Conservation (phyloP, 2,113 vertebrate species). For the Tragelaphus scriptus region DNA sequence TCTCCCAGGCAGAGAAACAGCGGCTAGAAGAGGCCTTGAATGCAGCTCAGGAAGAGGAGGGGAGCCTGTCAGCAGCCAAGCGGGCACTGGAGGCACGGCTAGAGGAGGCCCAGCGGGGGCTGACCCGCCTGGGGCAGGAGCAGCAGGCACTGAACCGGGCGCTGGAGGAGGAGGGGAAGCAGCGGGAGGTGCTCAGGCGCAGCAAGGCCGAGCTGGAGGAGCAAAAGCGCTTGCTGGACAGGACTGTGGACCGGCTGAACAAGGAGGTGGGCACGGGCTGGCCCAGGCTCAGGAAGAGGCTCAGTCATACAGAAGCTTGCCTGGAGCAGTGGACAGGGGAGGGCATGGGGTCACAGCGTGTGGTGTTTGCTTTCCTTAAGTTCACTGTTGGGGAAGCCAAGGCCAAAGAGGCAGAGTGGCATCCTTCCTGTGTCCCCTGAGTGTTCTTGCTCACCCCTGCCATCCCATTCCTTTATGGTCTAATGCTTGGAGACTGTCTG, state of each 20-base stretch:
- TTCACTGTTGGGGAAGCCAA: background rate
- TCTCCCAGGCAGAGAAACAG: constrained; percentile 75
- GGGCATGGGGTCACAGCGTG: background rate
- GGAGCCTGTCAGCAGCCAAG: constrained; percentile 84
- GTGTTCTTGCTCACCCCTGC: background rate
- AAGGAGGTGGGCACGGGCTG: constrained; percentile 73
- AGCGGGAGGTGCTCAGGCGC: constrained; percentile 78
- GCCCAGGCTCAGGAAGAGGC: background rate
- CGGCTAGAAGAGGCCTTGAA: constrained; percentile 71
- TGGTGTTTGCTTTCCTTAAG: background rate
- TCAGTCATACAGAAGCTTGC: background rate
- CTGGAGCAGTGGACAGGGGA: constrained; percentile 34
- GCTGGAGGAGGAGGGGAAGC: constrained; percentile 81
- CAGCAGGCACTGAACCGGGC: constrained; percentile 81
- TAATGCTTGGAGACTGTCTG: background rate
- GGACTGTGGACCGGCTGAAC: constrained; percentile 78
- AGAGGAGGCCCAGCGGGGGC: constrained; percentile 81
- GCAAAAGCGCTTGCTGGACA: constrained; percentile 80
- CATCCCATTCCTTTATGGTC: background rate
- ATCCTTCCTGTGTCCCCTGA: background rate
- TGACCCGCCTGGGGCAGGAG: constrained; percentile 81
- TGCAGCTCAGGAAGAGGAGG: constrained; percentile 72
- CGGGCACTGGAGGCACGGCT: constrained; percentile 83
- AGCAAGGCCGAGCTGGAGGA: constrained; percentile 84
- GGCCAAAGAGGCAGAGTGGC: background rate